Conservation (phyloP, 2,113 vertebrate genomes). For the Spermophilus dauricus region DNA sequence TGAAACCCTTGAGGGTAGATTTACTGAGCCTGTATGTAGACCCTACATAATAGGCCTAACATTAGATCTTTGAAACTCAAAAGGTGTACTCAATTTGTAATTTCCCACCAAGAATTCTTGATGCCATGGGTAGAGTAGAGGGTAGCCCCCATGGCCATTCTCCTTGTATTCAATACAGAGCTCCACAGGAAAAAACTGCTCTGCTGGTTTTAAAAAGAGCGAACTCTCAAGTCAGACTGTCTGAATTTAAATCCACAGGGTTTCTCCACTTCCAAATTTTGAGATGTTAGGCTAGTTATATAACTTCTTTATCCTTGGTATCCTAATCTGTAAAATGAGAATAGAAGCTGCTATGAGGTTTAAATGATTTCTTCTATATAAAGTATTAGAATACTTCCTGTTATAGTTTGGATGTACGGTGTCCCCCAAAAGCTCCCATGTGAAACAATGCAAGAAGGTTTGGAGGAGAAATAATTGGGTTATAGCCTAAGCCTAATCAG, state of each 20-base stretch:
- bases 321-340: not conserved
- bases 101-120: not conserved
- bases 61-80: not conserved
- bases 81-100: not conserved
- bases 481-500: too few relatives aligned
- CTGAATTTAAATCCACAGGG: not conserved
- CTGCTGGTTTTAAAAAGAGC: not conserved
- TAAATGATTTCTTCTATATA: not conserved
- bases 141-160: not conserved
- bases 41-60: not conserved
- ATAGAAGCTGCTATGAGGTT: not conserved
- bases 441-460: too few relatives aligned
- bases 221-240: not conserved
- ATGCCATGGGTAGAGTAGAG: not conserved
- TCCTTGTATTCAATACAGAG: not conserved
- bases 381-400: not conserved
- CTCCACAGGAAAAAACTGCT: not conserved
- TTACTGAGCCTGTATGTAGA: not conserved
- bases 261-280: not conserved
- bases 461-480: too few relatives aligned
- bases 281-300: not conserved
- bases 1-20: not conserved
- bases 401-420: too few relatives aligned
- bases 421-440: too few relatives aligned
- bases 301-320: not conserved